A percentile compares a stretch with the other conserved stretches of the same genome.
Evolutionary conservation across 2,113 vertebrate species (phyloP).

Genomic region (Pollachius pollachius): DNA sequence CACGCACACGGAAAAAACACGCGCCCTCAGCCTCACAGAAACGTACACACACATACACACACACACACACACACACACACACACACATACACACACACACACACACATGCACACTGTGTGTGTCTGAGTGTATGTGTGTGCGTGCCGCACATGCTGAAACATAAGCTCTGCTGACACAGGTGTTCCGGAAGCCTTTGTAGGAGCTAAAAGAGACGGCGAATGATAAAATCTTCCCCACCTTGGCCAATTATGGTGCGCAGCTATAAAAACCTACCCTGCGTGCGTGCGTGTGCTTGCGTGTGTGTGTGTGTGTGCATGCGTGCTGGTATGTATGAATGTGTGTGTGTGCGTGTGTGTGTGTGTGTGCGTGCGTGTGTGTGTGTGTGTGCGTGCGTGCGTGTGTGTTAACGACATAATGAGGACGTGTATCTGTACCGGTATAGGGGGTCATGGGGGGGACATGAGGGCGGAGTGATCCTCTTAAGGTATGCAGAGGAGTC

Average conservation of each 20-base stretch:
- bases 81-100: no score
- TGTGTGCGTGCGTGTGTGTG: background rate
- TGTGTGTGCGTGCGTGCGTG: background rate
- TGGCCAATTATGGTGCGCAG: slow-evolving; percentile 32
- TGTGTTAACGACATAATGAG: no score
- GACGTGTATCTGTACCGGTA: no score
- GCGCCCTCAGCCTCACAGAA: background rate
- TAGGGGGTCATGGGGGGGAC: no score
- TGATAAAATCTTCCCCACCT: slow-evolving; percentile 23
- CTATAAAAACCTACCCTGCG: slow-evolving; percentile 23
- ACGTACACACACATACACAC: background rate
- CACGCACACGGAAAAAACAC: no score
- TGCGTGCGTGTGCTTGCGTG: background rate
- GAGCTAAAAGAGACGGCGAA: slow-evolving; percentile 26
- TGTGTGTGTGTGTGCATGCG: slow-evolving; percentile 1
- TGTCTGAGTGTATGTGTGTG: background rate
- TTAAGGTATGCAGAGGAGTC: no score
- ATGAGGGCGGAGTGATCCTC: no score
- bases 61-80: no score
- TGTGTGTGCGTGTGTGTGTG: background rate
- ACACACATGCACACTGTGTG: no score
- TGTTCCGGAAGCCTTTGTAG: slow-evolving; percentile 12
- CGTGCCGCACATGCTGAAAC: background rate
- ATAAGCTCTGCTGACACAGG: slow-evolving; percentile 5
- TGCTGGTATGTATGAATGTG: background rate